Conservation (phyloP, 1,140 invertebrate genomes). For the Calliopsis andreniformis region DNA sequence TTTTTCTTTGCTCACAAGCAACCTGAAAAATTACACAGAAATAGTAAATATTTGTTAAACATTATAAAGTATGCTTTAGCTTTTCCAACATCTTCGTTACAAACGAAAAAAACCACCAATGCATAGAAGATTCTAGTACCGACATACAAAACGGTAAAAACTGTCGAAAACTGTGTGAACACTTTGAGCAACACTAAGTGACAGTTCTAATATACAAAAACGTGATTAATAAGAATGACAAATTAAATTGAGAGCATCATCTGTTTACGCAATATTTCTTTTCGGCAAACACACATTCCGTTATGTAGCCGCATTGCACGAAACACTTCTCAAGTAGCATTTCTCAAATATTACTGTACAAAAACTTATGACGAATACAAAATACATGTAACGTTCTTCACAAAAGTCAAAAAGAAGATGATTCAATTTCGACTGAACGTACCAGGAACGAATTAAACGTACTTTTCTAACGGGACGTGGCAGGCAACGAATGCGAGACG, state of each 20-base stretch:
- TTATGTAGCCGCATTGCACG: not conserved
- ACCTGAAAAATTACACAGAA: constrained; percentile 6
- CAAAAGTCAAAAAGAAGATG: not conserved
- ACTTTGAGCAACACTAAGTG: not conserved
- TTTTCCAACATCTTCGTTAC: not conserved
- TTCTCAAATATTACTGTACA: not conserved
- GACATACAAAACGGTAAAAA: not conserved
- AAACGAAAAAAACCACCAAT: not conserved
- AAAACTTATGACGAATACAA: no score
- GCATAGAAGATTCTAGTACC: constrained; percentile 7
- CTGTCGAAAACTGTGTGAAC: not conserved
- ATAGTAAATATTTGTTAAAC: not conserved
- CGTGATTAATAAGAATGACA: not conserved
- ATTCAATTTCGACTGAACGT: not conserved
- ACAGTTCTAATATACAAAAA: not conserved
- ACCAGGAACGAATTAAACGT: not conserved
- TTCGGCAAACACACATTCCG: constrained; percentile 2
- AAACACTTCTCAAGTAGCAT: not conserved
- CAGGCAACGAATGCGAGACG: constrained; percentile 1
- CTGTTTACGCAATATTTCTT: not conserved
- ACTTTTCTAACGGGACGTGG: constrained; percentile 36
- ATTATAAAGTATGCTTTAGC: not conserved
- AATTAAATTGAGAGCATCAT: not conserved
- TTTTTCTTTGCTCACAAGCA: constrained; percentile 46
- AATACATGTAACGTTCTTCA: not conserved